Percentiles rank a stretch among this genome's conserved stretches.
These are phyloP conservation scores for Sinopyrophorus schimmeli DNA, from an alignment of 2,888 invertebrate genomes.

Conservation along the genomic window DNA sequence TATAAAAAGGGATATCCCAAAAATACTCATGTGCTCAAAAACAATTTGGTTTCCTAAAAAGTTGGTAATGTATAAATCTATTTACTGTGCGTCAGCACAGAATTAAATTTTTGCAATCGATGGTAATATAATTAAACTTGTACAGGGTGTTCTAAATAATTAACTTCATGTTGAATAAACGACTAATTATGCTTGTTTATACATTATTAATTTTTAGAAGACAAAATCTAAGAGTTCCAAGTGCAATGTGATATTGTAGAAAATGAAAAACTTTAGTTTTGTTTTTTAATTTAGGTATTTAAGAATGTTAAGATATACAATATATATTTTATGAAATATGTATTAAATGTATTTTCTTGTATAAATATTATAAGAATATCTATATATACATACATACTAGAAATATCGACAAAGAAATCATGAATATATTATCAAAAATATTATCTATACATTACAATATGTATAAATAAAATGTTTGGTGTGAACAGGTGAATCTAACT, in stretches of 20 bases:
- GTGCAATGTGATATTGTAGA: constrained; percentile 54
- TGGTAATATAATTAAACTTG: background rate
- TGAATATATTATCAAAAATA: constrained; percentile 31
- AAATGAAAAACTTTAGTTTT: constrained; percentile 39
- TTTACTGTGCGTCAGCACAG: constrained; percentile 6
- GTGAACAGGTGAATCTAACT: constrained; percentile 16
- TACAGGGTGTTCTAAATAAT: constrained; percentile 17
- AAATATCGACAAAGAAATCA: constrained; percentile 26
- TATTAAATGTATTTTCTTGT: constrained; percentile 50
- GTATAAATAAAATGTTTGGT: constrained; percentile 31
- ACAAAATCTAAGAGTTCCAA: constrained; percentile 45
- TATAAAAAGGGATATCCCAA: constrained; percentile 33
- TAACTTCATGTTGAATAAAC: constrained; percentile 4
- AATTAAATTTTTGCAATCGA: background rate
- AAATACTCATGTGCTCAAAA: constrained; percentile 43
- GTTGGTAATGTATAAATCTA: constrained; percentile 31
- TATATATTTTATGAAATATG: constrained; percentile 53
- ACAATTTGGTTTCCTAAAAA: constrained; percentile 34
- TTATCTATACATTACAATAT: constrained; percentile 31
- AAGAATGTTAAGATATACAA: constrained; percentile 40
- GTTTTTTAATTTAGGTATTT: constrained; percentile 30
- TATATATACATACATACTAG: constrained; percentile 33
- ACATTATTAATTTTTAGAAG: constrained; percentile 35
- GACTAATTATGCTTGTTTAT: constrained; percentile 23
- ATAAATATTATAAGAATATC: constrained; percentile 31